These are phyloP conservation scores for Thecophora atra DNA, from an alignment of 2,888 invertebrate species.

Conservation along the genomic window DNA sequence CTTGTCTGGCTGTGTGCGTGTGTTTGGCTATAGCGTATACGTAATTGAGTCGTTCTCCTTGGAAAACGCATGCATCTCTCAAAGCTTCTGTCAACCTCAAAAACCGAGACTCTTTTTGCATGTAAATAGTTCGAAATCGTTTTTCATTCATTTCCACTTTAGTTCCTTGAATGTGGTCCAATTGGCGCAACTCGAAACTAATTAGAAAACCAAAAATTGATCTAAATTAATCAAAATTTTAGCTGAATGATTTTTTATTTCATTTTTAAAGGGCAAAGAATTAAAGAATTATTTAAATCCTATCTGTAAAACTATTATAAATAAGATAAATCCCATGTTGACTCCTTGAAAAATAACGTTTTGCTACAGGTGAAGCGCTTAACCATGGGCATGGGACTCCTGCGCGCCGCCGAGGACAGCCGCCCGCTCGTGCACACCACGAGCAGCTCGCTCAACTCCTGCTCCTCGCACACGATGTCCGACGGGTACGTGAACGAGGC, in stretches of 20 bases:
- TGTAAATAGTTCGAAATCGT: not conserved
- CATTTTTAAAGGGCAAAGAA: too few relatives aligned
- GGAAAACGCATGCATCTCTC: not conserved
- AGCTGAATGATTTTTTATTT: not conserved
- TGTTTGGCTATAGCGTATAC: not conserved
- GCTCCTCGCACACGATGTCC: conserved; percentile 76
- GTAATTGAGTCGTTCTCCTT: not conserved
- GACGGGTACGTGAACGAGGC: conserved; percentile 85
- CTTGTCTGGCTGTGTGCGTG: not conserved
- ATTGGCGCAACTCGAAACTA: not conserved
- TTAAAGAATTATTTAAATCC: not conserved
- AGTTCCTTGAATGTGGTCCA: not conserved
- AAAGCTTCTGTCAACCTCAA: not conserved
- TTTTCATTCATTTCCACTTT: conserved; percentile 20
- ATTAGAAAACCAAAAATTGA: not conserved
- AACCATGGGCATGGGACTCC: conserved; percentile 81
- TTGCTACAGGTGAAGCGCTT: conserved; percentile 73
- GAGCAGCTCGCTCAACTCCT: conserved; percentile 71
- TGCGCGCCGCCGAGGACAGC: conserved; percentile 76
- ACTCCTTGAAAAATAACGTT: not conserved
- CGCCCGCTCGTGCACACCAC: conserved; percentile 79
- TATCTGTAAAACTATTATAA: not conserved
- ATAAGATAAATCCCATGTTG: not conserved
- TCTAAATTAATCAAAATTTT: not conserved
- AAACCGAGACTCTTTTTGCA: conserved; percentile 1